Conservation (phyloP, 2,113 vertebrate species). For the Microcebus lehilahytsara region DNA sequence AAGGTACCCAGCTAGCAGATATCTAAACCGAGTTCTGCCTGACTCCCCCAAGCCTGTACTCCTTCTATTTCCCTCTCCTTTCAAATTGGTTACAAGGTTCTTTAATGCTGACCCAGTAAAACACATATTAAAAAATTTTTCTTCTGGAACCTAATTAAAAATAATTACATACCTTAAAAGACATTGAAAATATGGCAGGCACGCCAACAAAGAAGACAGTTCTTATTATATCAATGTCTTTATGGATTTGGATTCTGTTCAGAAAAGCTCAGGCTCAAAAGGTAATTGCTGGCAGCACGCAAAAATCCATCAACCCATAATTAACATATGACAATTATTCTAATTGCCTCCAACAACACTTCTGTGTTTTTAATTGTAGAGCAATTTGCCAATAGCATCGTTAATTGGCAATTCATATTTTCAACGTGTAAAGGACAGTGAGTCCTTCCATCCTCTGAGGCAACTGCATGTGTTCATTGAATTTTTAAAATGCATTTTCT, state of each 20-base stretch:
- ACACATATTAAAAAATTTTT: slow-evolving; percentile 66
- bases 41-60: neutral
- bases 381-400: slow-evolving; percentile 85
- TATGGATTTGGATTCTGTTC: slow-evolving; percentile 85
- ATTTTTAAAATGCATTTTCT: slow-evolving; percentile 72
- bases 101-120: slow-evolving; percentile 61
- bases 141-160: slow-evolving; percentile 81
- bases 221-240: slow-evolving; percentile 82
- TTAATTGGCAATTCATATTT: slow-evolving; percentile 86
- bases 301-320: slow-evolving; percentile 86
- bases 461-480: slow-evolving; percentile 59
- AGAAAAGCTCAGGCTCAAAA: slow-evolving; percentile 82
- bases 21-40: neutral
- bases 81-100: neutral
- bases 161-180: slow-evolving; percentile 85
- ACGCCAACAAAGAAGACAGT: slow-evolving; percentile 79
- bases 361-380: slow-evolving; percentile 86
- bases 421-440: slow-evolving; percentile 81
- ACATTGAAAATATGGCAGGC: slow-evolving; percentile 74
- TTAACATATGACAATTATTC: slow-evolving; percentile 87
- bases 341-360: slow-evolving; percentile 86
- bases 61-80: neutral
- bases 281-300: slow-evolving; percentile 85
- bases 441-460: slow-evolving; percentile 77
- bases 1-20: neutral